Base-by-base conservation (phyloP, 2,888 invertebrate genomes). In the Acanthacorydalis orientalis region DNA sequence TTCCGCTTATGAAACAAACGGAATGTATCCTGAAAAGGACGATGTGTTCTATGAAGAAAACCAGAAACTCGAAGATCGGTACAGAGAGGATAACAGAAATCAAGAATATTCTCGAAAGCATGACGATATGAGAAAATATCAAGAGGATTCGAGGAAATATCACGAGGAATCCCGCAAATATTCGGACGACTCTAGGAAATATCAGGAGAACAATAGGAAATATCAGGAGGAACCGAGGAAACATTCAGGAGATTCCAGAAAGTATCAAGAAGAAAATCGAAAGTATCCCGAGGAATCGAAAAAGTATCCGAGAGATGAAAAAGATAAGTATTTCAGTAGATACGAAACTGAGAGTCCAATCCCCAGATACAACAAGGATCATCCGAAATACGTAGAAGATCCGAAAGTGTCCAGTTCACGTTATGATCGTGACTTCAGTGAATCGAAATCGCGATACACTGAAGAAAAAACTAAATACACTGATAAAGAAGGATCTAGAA, bases 381-480 rank as follows among this genome's bases (percentile, higher is more conserved):
- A 51, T 4, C 15, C 49, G 31, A 48, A 49, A 16, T 48, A 49
- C 47, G 44, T 49, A 12, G 52, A 51, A 14, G 38, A 49, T 23
- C 2, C 23, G 6, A 23, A 23, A 23, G 23, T 23, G 6, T 23
- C 23, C 6, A 23, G 6, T 23, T 23, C 23, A 23, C 23, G 23
- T 23, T 23, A 23, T 23, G 23, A 23, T 23, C 23, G 23, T 23
- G 23, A 23, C 23, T 23, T 23, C 23, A 23, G 6, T 23, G 23
- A 23, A 23, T 6, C 23, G 23, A 23, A 23, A 23, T 6, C 49
- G 23, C 48, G 49, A 16, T 48, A 49, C 48, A 43, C 48, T 11
- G 52, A 51, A 14, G 42, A 49, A 31, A 49, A 49, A 46, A 48
- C 12, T 9, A 37, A 14, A 37, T 37, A 37, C 2, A 37, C 10